Conservation (phyloP, 2,888 invertebrate genomes). For the Leucophenga montana region DNA sequence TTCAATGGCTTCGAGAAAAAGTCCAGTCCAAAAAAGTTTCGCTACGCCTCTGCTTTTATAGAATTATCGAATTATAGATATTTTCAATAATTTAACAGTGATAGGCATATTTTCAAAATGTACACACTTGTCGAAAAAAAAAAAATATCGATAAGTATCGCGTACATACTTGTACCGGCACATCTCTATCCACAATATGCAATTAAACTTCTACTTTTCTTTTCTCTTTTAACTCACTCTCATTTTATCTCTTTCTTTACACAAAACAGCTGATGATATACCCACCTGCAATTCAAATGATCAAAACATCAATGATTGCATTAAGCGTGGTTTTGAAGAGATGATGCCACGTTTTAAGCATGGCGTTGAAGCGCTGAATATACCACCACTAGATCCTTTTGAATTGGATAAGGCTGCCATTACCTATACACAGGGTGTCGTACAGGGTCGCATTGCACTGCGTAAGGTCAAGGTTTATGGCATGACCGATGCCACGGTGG, state of each 20-base stretch:
- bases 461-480: conserved; percentile 77
- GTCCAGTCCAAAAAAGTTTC: too few relatives aligned
- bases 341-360: conserved; percentile 72
- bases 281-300: conserved; percentile 76
- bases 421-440: conserved; percentile 62
- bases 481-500: conserved; percentile 74
- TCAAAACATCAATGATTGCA: conserved; percentile 77
- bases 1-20: too few relatives aligned
- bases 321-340: conserved; percentile 75
- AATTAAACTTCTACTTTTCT: too few relatives aligned
- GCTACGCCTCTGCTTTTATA: too few relatives aligned
- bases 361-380: conserved; percentile 68
- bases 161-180: too few relatives aligned
- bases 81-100: too few relatives aligned
- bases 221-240: conserved; percentile 13
- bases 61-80: too few relatives aligned
- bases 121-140: too few relatives aligned
- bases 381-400: conserved; percentile 71
- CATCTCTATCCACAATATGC: too few relatives aligned
- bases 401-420: conserved; percentile 61
- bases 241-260: background rate
- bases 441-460: conserved; percentile 69
- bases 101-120: too few relatives aligned
- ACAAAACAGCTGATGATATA: conserved; percentile 69
- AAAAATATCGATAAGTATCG: too few relatives aligned